A percentile compares a stretch with the other conserved stretches of the same genome.
These are phyloP conservation scores for Callimorpha dominula DNA, from an alignment of 2,888 invertebrate species.

Conservation along the genomic window DNA sequence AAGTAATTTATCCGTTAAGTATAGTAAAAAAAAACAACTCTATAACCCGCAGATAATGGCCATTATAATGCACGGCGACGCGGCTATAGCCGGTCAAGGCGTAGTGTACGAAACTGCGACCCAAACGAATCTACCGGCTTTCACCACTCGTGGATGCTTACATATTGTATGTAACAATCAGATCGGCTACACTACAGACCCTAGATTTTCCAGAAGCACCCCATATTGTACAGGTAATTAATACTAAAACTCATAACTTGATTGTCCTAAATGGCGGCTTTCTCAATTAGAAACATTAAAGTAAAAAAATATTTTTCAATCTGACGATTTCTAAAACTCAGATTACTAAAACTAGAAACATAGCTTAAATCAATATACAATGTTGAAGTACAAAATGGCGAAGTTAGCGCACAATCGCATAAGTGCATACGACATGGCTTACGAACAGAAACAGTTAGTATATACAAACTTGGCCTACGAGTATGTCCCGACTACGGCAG, in stretches of 20 bases:
- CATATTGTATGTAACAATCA: constrained; percentile 91
- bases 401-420: too few relatives aligned
- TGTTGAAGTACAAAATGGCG: too few relatives aligned
- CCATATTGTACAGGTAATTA: constrained; percentile 92
- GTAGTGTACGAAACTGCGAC: constrained; percentile 89
- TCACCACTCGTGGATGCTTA: constrained; percentile 88
- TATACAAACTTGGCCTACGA: too few relatives aligned
- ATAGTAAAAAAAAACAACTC: not conserved
- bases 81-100: constrained; percentile 89
- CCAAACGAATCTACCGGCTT: constrained; percentile 87
- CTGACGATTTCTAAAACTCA: too few relatives aligned
- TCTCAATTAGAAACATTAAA: too few relatives aligned
- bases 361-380: too few relatives aligned
- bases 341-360: too few relatives aligned
- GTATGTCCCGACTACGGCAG: too few relatives aligned
- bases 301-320: too few relatives aligned
- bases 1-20: not conserved
- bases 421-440: too few relatives aligned
- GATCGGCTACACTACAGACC: constrained; percentile 97
- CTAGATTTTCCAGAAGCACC: constrained; percentile 93
- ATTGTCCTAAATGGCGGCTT: too few relatives aligned
- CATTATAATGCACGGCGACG: constrained; percentile 90
- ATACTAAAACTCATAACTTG: not conserved
- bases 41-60: constrained; percentile 83
- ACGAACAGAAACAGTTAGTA: too few relatives aligned